Percentiles rank a stretch among this genome's conserved stretches.
These are phyloP conservation scores for Andinoacara biseriatus DNA, from an alignment of 2,113 vertebrate species.

Conservation along the genomic window DNA sequence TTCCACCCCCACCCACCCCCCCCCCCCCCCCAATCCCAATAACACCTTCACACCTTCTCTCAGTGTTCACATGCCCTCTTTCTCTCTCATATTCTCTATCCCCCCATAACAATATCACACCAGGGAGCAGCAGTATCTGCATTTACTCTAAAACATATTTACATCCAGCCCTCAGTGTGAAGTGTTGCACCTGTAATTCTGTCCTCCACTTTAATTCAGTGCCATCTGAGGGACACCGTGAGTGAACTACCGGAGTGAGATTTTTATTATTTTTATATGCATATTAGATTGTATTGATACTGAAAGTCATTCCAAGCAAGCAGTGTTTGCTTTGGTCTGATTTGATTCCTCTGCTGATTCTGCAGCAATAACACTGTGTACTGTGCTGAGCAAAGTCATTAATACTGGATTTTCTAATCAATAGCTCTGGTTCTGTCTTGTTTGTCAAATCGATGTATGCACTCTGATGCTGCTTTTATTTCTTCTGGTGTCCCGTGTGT, in stretches of 20 bases:
- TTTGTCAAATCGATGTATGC: slow-evolving; percentile 68
- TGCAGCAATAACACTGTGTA: slow-evolving; percentile 49
- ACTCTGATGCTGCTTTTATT: slow-evolving; percentile 53
- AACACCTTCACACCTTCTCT: slow-evolving; percentile 30
- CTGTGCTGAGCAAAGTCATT: slow-evolving; percentile 61
- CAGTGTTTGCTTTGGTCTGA: slow-evolving; percentile 25
- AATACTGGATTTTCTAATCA: slow-evolving; percentile 75
- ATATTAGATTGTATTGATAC: neutral
- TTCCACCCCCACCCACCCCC: neutral
- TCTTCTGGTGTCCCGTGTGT: slow-evolving; percentile 36
- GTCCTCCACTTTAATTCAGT: neutral
- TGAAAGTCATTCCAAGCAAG: slow-evolving; percentile 21
- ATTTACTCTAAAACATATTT: slow-evolving; percentile 32
- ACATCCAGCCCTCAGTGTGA: neutral
- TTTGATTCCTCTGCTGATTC: slow-evolving; percentile 41
- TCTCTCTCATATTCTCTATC: slow-evolving; percentile 5
- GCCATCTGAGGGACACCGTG: neutral
- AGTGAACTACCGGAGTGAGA: neutral
- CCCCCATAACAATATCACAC: slow-evolving; percentile 32
- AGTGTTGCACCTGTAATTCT: neutral
- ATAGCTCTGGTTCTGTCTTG: slow-evolving; percentile 61
- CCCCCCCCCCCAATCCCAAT: neutral
- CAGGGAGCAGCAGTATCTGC: slow-evolving; percentile 16
- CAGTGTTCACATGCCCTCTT: neutral
- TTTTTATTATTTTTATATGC: neutral